Base-by-base conservation (phyloP, 2,797 vertebrate genomes). In the Melopsittacus undulatus region DNA sequence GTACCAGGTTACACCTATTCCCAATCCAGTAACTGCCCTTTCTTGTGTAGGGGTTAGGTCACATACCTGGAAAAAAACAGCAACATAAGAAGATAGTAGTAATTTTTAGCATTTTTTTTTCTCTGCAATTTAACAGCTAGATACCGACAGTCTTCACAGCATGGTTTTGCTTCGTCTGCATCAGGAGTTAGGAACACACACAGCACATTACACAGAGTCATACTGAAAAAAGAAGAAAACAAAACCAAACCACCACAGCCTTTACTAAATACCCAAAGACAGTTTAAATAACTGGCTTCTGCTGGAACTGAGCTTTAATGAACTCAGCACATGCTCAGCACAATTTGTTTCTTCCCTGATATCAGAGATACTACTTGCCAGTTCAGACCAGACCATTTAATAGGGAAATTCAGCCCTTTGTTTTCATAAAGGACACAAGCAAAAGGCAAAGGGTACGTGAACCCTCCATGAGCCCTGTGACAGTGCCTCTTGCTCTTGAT, bases 61-160 rank as follows among this genome's bases (percentile, higher is more conserved):
- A 75, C 2, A 48, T 10, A 79, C n/a, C 20, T 48, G 40, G n/a
- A 52, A 89, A 91, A 91, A 74, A 95, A 9, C 3, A 76, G 22
- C 18, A 87, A 66, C 20, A 57, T 21, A 27, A 59, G 38, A 59
- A 78, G 11, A 12, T 36, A 72, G 2, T 2, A 22, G 9, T 26
- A 0, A 5, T 69, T 36, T 32, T 49, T 24, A 15, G 0, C 11
- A 1, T 9, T 11, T 3, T 20, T 49, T 38, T 15, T 4, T n/a
- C 22, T 23, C 10, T 48, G 48, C 22, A 61, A 16, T 45, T 89
- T 57, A 90, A 61, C 10, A 15, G n/a, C 27, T 59, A 22, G 36
- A 74, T 16, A 68, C 17, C 11, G 90, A 29, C 22, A 49, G 14
- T 13, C 42, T 46, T 52, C 38, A 72, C 11, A 52, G 45, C 18